These are phyloP conservation scores for Aphodius granarius DNA, from an alignment of 2,888 invertebrate genomes.

Conservation along the genomic window DNA sequence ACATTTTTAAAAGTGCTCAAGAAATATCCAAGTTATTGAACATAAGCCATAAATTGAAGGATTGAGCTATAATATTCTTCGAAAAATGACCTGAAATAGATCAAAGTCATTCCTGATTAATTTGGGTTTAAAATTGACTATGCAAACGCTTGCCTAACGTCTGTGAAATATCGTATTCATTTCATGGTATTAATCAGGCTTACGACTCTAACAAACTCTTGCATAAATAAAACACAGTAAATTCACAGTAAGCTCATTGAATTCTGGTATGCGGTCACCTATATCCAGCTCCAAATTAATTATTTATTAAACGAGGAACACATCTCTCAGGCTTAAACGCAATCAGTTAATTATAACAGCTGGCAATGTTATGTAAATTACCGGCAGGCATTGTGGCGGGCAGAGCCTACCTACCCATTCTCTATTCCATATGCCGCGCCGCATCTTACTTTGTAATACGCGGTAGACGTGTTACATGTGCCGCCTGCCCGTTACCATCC, in stretches of 20 bases:
- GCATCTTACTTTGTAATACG: not conserved
- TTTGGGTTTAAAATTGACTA: no score
- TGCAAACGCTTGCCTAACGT: no score
- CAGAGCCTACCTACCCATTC: not conserved
- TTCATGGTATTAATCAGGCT: no score
- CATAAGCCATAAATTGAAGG: no score
- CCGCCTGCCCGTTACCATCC: not conserved
- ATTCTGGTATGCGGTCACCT: not conserved
- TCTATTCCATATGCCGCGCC: not conserved
- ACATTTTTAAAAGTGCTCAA: no score
- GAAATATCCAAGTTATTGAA: no score
- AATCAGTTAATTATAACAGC: not conserved
- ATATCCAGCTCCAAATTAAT: not conserved
- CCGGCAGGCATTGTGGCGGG: not conserved
- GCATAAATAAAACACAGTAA: not conserved
- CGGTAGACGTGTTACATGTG: not conserved
- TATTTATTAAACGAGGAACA: not conserved
- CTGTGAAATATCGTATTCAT: no score
- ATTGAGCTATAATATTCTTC: no score
- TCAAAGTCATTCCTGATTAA: no score
- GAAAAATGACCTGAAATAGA: no score
- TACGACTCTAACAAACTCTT: not conserved
- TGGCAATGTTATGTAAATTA: not conserved
- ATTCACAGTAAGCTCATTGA: not conserved
- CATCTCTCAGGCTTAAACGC: not conserved